Base-by-base conservation (phyloP, 30 jellyfish, hydroid and myxozoan genomes). In the Chironex yamaguchii region DNA sequence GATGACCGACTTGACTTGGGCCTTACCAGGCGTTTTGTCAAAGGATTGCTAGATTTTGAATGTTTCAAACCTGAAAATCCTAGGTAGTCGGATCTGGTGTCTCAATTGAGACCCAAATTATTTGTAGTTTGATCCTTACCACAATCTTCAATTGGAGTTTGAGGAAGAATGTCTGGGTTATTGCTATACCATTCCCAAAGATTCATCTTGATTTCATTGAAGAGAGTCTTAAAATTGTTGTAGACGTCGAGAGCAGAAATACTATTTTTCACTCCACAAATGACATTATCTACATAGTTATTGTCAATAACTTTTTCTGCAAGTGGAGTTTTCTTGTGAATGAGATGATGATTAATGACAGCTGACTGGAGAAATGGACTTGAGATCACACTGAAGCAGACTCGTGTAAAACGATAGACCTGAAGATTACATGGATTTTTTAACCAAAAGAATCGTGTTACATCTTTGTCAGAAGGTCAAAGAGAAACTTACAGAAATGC, bases 351-450 rank as follows among this genome's bases (percentile, higher is more conserved):
- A 31, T 78, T 22, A 27, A 78, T 78, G 4, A 30, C 36, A 21
- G 87, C 90, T 22, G 84, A 79, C 27, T 52, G 87, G 28, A 78
- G 36, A 35, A 78, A 53, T 0, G 90, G 90, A 34, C 90, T 78
- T 4, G 70, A 78, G 3, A 62, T 53, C 33, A 78, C 34, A 22
- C 88, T 49, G 26, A 78, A 54, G 20, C 87, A 86, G 4, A 78
- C 85, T 62, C 90, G 53, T 11, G 42, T 22, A 78, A 78, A 78
- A 29, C 90, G 31, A 30, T 63, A 78, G 29, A 62, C 54, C 33
- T 53, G 35, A n/a, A 78, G 17, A n/a, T 78, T 78, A 35, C 21
- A 36, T 17, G 50, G 23, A 36, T 78, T 86, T 20, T 78, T 78
- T 26, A 78, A 63, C 90, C 86, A 78, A 9, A 78, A 0, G 32